Conservation (phyloP, 2,888 invertebrate species). For the Aspidapion aeneum region DNA sequence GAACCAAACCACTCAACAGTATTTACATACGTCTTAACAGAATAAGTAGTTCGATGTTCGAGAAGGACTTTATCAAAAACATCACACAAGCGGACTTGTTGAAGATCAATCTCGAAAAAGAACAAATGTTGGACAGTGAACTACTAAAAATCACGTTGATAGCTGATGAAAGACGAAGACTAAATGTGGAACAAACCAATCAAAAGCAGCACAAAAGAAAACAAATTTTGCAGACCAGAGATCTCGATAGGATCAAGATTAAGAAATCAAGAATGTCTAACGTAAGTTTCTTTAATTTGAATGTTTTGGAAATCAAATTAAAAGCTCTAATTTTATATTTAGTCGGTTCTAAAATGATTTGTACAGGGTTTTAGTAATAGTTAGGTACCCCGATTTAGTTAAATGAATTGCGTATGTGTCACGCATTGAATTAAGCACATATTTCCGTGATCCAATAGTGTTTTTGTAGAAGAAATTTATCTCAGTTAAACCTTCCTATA, state of each 20-base stretch:
- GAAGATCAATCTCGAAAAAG: conserved; percentile 4
- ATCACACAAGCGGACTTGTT: conserved; percentile 23
- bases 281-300: too few relatives aligned
- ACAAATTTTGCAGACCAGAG: conserved; percentile 16
- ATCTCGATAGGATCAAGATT: conserved; percentile 2
- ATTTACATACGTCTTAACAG: not conserved
- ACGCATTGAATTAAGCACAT: too few relatives aligned
- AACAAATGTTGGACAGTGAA: conserved; percentile 5
- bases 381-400: too few relatives aligned
- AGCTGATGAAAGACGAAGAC: conserved; percentile 6
- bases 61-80: conserved; percentile 23
- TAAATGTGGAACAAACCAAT: not conserved
- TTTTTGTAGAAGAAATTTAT: too few relatives aligned
- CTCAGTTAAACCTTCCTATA: too few relatives aligned
- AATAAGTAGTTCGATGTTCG: not conserved
- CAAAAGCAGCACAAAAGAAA: conserved; percentile 17
- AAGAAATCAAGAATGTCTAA: too few relatives aligned
- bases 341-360: too few relatives aligned
- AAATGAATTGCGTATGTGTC: too few relatives aligned
- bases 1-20: conserved; percentile 1
- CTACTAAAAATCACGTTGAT: conserved; percentile 8
- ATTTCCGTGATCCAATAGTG: too few relatives aligned
- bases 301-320: too few relatives aligned
- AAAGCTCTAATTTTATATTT: too few relatives aligned
- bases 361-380: too few relatives aligned